Evolutionary conservation across 2,888 invertebrate genomes (phyloP), one percentile per base, ranked within the genome.

Genomic region (Aspidapion aeneum): DNA sequence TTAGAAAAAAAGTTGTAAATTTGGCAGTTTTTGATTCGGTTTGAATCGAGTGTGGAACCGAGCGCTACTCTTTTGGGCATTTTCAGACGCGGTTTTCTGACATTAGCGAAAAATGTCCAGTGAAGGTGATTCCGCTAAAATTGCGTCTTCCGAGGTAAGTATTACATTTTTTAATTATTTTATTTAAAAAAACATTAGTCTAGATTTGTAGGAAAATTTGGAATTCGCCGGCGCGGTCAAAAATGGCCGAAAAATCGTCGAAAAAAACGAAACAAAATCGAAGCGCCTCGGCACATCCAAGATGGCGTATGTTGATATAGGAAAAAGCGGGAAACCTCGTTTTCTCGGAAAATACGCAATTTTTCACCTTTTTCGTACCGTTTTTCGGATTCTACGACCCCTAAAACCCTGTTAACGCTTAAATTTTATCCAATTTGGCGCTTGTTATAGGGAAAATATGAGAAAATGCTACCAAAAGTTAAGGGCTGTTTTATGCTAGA

Each of bases 121-220:
- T 69, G 80, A 80, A 73, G 77, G 78, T 71, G 80, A 80, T 77
- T 79, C 78, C 70, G 72, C 75, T 63, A 80, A 80, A 78, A 77
- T 75, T 73, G 74, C 74, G 61, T 73, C 75, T 63, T 71, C 75
- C 63, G 79, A 79, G 78, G 80, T 79, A 75, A 74, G 74, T 74
- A 71, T 59, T 57, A 51, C 62, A 66, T 61, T 63, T 61, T 58
- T 48, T 60, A 60, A 57, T 59, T 60, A 61, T 66, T 66, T 63
- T n/a, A n/a, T n/a, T 56, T 55, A 21, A 19, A 22, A 57, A 52
- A 58, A 50, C 17, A 58, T 2, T 61, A 48, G 18, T 12, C 35
- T 35, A 35, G 12, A 3, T 35, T 35, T 3, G 12, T 35, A 35
- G 35, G 5, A 35, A 35, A 35, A 35, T 35, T 35, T 35, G 5